Percentiles rank a stretch among this genome's conserved stretches.
Conservation (phyloP, 2,797 vertebrate genomes). For the Octomys mimax region DNA sequence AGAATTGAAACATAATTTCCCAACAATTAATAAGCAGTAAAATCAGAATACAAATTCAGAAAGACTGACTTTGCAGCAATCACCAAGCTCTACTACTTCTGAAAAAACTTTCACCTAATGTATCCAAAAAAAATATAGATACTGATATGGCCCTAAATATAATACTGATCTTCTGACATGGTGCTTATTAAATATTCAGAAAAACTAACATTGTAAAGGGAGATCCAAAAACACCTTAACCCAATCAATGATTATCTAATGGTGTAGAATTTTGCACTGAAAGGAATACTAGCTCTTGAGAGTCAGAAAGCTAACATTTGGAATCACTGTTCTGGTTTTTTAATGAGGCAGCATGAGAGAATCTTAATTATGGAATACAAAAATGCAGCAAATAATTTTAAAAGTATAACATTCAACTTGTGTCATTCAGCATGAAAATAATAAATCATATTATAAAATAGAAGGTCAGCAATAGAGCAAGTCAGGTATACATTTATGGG, state of each 20-base stretch:
- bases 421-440: conserved; percentile 61
- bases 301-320: conserved; percentile 46
- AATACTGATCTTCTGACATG: not conserved
- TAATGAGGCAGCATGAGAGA: conserved; percentile 46
- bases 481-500: not conserved
- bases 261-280: not conserved
- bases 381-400: conserved; percentile 25
- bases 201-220: conserved; percentile 34
- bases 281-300: not conserved
- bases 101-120: conserved; percentile 37
- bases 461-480: not conserved
- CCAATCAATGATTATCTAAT: conserved; percentile 23
- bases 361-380: conserved; percentile 57
- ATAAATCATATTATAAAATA: conserved; percentile 39
- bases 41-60: conserved; percentile 58
- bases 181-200: conserved; percentile 12
- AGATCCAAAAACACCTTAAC: not conserved
- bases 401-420: conserved; percentile 35
- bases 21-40: conserved; percentile 30
- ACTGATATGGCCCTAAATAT: not conserved
- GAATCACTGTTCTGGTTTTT: conserved; percentile 25
- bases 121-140: not conserved
- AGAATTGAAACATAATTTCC: conserved; percentile 55
- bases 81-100: conserved; percentile 1
- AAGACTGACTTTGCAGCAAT: conserved; percentile 21